These are phyloP conservation scores for Urocolius indicus DNA, from an alignment of 2,113 vertebrate species.

Conservation along the genomic window DNA sequence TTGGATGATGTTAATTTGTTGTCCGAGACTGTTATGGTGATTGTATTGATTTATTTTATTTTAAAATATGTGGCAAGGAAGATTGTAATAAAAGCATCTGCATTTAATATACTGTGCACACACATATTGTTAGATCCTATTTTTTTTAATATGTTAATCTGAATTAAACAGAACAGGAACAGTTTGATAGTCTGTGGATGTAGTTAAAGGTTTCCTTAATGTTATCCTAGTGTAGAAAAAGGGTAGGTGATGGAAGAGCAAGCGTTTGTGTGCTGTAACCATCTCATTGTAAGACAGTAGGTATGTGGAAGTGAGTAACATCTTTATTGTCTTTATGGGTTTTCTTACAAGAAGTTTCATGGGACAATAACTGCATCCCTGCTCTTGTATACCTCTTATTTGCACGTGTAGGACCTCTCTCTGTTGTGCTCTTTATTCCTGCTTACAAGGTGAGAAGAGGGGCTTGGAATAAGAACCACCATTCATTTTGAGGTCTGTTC, in stretches of 20 bases:
- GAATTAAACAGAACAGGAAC: constrained; percentile 34
- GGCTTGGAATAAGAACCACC: not conserved
- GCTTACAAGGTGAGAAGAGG: not conserved
- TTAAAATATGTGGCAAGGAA: constrained; percentile 63
- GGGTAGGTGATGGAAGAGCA: not conserved
- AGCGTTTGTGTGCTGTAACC: not conserved
- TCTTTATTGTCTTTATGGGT: not conserved
- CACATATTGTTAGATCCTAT: constrained; percentile 53
- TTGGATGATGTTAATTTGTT: constrained; percentile 58
- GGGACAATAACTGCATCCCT: not conserved
- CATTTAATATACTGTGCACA: constrained; percentile 39
- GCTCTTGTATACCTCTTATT: not conserved
- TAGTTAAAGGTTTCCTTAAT: constrained; percentile 35
- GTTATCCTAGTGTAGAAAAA: not conserved
- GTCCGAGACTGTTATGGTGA: constrained; percentile 49
- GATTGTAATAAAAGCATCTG: constrained; percentile 73
- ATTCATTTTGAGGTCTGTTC: not conserved
- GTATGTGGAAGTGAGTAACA: not conserved
- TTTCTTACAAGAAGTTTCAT: not conserved
- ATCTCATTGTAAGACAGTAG: not conserved
- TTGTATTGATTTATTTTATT: constrained; percentile 65
- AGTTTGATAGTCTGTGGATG: constrained; percentile 31
- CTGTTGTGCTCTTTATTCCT: not conserved
- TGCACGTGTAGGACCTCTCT: not conserved
- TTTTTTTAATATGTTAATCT: constrained; percentile 40